Percentiles rank a stretch among this genome's conserved stretches.
Conservation (phyloP, 2,113 vertebrate species). For the Leptodactylus fuscus region DNA sequence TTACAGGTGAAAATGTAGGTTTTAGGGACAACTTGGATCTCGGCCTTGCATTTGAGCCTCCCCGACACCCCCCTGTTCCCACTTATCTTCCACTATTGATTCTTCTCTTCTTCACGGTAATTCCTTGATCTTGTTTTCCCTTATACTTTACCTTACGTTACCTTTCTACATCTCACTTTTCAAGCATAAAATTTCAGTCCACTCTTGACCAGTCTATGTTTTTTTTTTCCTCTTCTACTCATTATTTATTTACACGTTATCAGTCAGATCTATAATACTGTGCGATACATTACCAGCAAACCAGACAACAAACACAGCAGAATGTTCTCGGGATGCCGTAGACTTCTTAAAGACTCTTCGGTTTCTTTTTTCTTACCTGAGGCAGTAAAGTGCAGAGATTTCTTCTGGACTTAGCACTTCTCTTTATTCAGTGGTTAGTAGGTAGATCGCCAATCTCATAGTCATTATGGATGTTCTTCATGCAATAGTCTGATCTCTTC, state of each 20-base stretch:
- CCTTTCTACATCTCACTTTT: background rate
- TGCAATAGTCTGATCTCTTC: background rate
- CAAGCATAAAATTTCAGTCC: background rate
- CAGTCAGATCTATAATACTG: conserved; percentile 18
- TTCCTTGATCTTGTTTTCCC: background rate
- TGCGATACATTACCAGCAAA: background rate
- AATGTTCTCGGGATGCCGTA: background rate
- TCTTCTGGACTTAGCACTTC: background rate
- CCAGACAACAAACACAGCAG: background rate
- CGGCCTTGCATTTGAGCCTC: background rate
- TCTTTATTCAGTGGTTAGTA: background rate
- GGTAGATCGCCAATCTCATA: background rate
- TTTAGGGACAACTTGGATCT: background rate
- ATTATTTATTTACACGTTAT: conserved; percentile 5
- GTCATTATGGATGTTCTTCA: background rate
- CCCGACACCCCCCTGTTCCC: too few relatives aligned
- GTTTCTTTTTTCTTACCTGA: background rate
- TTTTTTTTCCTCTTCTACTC: background rate
- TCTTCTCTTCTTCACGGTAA: background rate
- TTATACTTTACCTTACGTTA: background rate
- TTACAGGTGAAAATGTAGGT: background rate
- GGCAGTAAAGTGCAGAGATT: background rate
- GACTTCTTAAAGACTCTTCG: background rate
- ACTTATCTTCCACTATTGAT: background rate
- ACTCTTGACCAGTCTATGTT: background rate